Conservation (phyloP, 2,797 vertebrate species). For the Cuculus canorus region DNA sequence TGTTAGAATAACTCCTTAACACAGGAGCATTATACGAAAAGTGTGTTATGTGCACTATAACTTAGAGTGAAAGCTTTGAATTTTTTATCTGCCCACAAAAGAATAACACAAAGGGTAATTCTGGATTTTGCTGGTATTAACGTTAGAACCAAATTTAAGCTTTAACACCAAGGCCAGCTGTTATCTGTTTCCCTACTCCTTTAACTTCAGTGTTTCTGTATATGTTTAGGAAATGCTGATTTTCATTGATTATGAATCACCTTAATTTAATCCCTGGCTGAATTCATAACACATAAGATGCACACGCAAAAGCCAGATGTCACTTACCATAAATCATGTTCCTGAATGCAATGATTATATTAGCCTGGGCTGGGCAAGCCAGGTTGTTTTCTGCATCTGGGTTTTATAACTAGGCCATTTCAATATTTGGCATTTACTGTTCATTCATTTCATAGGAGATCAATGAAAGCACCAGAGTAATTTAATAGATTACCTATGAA, state of each 20-base stretch:
- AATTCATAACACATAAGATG: background rate
- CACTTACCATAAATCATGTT: background rate
- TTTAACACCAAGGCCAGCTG: background rate
- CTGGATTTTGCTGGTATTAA: conserved; percentile 8
- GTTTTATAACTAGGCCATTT: background rate
- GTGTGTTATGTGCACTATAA: background rate
- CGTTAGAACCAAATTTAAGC: background rate
- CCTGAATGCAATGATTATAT: background rate
- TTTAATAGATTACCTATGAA: background rate
- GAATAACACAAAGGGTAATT: background rate
- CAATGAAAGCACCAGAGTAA: background rate
- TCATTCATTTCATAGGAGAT: background rate
- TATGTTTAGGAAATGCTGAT: background rate
- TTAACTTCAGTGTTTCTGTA: background rate
- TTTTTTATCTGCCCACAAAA: background rate
- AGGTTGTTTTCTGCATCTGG: background rate
- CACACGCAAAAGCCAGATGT: background rate
- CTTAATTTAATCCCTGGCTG: background rate
- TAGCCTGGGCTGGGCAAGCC: background rate
- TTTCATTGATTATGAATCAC: background rate
- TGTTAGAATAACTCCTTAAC: background rate
- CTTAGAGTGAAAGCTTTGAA: background rate
- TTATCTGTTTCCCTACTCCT: background rate
- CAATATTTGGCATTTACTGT: background rate
- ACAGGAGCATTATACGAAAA: background rate